Conservation (phyloP, 2,113 vertebrate species). For the Onychostoma macrolepis region DNA sequence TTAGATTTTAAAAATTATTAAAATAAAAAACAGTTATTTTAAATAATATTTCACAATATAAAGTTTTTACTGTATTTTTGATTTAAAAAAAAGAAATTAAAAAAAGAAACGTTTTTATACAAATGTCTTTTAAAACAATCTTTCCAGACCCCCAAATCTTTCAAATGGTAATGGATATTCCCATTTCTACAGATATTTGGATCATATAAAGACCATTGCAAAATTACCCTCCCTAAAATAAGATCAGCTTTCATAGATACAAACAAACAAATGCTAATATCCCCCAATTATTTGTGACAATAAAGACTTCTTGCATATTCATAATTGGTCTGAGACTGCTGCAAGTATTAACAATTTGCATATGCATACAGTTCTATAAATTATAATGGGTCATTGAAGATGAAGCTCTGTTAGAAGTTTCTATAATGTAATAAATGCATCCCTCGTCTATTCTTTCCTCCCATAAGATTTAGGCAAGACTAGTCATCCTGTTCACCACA, state of each 20-base stretch:
- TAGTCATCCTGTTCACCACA: too few relatives aligned
- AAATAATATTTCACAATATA: background rate
- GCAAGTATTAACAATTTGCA: slow-evolving; percentile 61
- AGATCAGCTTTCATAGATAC: slow-evolving; percentile 71
- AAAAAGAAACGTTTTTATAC: too few relatives aligned
- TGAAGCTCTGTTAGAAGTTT: slow-evolving; percentile 43
- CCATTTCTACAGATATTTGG: background rate
- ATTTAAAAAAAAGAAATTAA: background rate
- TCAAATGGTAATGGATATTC: too few relatives aligned
- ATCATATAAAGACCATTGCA: slow-evolving; percentile 53
- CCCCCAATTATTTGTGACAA: slow-evolving; percentile 74
- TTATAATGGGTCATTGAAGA: slow-evolving; percentile 44
- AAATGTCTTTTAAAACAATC: too few relatives aligned
- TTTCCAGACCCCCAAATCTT: too few relatives aligned
- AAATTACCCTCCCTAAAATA: slow-evolving; percentile 67
- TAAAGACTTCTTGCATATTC: slow-evolving; percentile 73
- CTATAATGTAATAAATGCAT: background rate
- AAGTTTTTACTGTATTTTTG: background rate
- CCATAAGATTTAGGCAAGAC: background rate
- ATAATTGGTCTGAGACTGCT: slow-evolving; percentile 58
- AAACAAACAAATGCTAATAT: slow-evolving; percentile 79
- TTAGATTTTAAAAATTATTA: background rate
- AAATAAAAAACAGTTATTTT: background rate
- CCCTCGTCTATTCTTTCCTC: background rate
- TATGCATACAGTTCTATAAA: slow-evolving; percentile 40